A percentile compares a stretch with the other conserved stretches of the same genome.
Evolutionary conservation across 2,888 invertebrate genomes (phyloP).

Genomic region (Drosophila melanocephala): DNA sequence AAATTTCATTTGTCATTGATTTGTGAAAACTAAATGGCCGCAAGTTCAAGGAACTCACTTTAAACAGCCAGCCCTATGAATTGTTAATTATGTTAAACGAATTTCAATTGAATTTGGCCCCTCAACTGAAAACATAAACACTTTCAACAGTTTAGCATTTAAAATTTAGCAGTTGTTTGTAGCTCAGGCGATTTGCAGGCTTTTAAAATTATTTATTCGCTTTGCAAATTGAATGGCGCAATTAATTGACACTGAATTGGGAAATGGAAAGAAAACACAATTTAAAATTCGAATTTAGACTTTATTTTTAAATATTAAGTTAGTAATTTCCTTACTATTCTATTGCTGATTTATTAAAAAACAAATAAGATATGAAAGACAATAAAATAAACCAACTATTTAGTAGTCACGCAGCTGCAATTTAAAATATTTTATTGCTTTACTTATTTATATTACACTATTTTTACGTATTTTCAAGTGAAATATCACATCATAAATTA

Average conservation of each 20-base stretch:
- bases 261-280: background rate
- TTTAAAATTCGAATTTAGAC: background rate
- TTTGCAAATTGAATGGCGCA: background rate
- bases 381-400: background rate
- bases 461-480: background rate
- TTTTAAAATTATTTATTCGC: slow-evolving; percentile 3
- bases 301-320: background rate
- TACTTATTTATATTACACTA: background rate
- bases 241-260: slow-evolving; percentile 4
- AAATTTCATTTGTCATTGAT: slow-evolving; percentile 6
- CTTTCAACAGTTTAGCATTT: slow-evolving; percentile 8
- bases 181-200: slow-evolving; percentile 4
- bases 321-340: background rate
- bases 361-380: background rate
- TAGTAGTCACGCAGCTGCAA: background rate
- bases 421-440: background rate
- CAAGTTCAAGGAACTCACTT: slow-evolving; percentile 24
- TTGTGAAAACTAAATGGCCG: slow-evolving; percentile 14
- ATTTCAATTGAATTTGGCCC: background rate
- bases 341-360: background rate
- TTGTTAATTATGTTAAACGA: slow-evolving; percentile 6
- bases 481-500: slow-evolving; percentile 1
- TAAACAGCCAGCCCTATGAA: background rate
- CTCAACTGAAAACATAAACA: slow-evolving; percentile 6
- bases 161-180: background rate